These are phyloP conservation scores for Eutrigla gurnardus DNA, from an alignment of 2,797 vertebrate genomes.

Conservation along the genomic window DNA sequence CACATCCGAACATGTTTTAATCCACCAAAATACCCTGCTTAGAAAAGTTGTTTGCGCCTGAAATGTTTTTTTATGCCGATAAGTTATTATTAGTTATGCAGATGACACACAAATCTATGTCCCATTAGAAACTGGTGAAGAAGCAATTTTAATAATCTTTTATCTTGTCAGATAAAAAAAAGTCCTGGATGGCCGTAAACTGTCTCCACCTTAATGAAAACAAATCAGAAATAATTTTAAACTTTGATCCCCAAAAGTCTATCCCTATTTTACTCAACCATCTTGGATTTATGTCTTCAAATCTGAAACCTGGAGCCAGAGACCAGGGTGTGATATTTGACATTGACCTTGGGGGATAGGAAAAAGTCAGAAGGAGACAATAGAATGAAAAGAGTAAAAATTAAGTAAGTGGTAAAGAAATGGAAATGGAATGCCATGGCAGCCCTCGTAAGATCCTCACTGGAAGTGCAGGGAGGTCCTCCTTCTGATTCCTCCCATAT, in stretches of 20 bases:
- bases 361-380: neutral
- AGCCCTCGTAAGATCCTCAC: conserved; percentile 7
- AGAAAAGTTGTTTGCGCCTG: neutral
- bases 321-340: neutral
- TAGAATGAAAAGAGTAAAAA: neutral
- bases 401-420: neutral
- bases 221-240: too few relatives aligned
- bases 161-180: too few relatives aligned
- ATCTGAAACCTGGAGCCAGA: neutral
- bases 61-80: neutral
- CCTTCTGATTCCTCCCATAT: conserved; percentile 41
- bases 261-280: too few relatives aligned
- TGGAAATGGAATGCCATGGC: conserved; percentile 4
- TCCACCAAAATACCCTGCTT: neutral
- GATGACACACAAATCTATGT: too few relatives aligned
- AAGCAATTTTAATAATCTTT: too few relatives aligned
- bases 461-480: conserved; percentile 11
- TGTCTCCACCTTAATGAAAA: too few relatives aligned
- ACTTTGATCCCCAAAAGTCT: too few relatives aligned
- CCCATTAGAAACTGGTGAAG: too few relatives aligned
- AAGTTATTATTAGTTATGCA: too few relatives aligned
- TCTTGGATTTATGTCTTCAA: too few relatives aligned
- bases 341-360: neutral
- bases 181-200: too few relatives aligned
- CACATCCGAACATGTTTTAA: neutral